These are phyloP conservation scores for Gobio occitaniae DNA, from an alignment of 2,797 vertebrate species.

Conservation along the genomic window DNA sequence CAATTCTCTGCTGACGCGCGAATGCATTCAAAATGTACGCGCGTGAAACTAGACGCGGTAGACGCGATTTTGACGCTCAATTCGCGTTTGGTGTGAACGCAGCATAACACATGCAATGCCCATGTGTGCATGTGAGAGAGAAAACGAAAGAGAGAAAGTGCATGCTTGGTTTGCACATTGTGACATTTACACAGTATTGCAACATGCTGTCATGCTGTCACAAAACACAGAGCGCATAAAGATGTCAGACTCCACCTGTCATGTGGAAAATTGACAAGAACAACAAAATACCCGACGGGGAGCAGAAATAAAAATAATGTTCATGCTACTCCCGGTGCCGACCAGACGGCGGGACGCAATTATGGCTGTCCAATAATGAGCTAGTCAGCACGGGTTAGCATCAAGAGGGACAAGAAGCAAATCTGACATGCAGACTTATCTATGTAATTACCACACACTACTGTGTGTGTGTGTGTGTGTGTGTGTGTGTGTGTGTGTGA, in stretches of 20 bases:
- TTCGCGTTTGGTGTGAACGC: too few species aligned
- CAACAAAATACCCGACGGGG: conserved; percentile 41
- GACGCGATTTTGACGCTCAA: too few species aligned
- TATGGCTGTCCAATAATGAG: conserved; percentile 55
- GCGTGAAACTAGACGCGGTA: too few species aligned
- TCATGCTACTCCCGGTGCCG: background rate
- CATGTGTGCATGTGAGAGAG: conserved; percentile 3
- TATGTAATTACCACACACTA: conserved; percentile 71
- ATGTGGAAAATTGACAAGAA: conserved; percentile 50
- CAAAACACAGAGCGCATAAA: conserved; percentile 47
- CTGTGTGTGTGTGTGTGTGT: conserved; percentile 46
- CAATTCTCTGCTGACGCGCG: too few species aligned
- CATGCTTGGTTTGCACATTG: conserved; percentile 23
- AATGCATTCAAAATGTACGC: too few species aligned
- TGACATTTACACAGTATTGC: conserved; percentile 54
- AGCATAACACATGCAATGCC: background rate
- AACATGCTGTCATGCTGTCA: conserved; percentile 21
- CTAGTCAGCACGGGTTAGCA: conserved; percentile 60
- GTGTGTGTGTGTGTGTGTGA: too few species aligned
- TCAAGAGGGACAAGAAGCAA: conserved; percentile 55
- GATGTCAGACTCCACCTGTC: conserved; percentile 52
- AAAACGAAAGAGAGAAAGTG: conserved; percentile 16
- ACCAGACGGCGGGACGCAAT: conserved; percentile 37
- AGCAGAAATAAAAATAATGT: conserved; percentile 32
- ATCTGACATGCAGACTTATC: conserved; percentile 65